Base-by-base conservation (phyloP, 2,888 invertebrate genomes). In the Nephrotoma flavescens region DNA sequence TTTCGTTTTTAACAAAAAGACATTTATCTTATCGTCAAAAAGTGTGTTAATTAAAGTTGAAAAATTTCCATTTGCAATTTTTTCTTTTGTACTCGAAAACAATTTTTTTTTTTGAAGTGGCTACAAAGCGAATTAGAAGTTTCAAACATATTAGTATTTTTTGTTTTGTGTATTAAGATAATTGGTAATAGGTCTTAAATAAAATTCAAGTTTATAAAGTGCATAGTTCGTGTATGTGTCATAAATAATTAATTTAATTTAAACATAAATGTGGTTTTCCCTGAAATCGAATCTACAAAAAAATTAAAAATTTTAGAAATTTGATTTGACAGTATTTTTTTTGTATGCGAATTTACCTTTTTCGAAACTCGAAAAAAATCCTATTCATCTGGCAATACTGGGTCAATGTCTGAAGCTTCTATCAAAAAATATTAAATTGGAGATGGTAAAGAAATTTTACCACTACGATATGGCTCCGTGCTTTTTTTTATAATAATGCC, bases 361-460 rank as follows among this genome's bases (percentile, higher is more conserved):
- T 71, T 71, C 71, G 71, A 71, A 71, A 31, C 2, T 71, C 71
- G 71, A 31, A 71, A 7, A 71, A 52, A 71, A 71, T 71, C 71
- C 71, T 71, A 71, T 71, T 71, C 85, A 86, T 86, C 86, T 88
- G 88, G 88, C 83, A 87, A 47, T 87, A 87, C 87, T 88, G 87
- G 88, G 88, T 88, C 88, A 88, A 88, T 88, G 88, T 87, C 88
- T 88, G 87, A 87, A 86, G 88, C 88, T 85, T 85, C 44, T 42
- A 85, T 85, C 44, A 85, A 85, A 85, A 85, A 85, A 42, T 85
- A 42, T 85, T 42, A 71, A 71, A 71, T 71, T 71, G 71, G 71
- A 71, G 71, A 71, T 71, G 71, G 71, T 71, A 71, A 71, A 71
- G 71, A 71, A 71, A 71, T 71, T 71, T 71, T 71, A 71, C 71